Conservation (phyloP, 2,797 vertebrate genomes). For the Pseudocheirus occidentalis region DNA sequence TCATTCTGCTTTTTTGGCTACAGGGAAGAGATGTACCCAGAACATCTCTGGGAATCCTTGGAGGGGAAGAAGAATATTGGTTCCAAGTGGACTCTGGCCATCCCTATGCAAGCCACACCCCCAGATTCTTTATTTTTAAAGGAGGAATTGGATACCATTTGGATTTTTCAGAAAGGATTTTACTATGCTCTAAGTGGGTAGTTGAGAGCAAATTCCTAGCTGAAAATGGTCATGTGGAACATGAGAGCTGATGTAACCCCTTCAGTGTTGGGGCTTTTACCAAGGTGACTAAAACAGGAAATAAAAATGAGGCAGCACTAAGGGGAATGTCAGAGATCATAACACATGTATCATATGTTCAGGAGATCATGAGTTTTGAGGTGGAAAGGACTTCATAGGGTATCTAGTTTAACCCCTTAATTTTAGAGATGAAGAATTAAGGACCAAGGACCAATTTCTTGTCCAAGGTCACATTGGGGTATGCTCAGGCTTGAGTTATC, state of each 20-base stretch:
- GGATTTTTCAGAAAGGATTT: neutral
- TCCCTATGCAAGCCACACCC: neutral
- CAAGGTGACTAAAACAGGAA: neutral
- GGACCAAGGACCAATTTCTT: neutral
- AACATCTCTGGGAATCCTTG: neutral
- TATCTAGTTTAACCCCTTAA: neutral
- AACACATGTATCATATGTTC: neutral
- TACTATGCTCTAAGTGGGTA: neutral
- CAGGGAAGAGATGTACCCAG: conserved; percentile 1
- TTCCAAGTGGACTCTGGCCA: neutral
- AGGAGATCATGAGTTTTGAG: neutral
- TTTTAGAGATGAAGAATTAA: neutral
- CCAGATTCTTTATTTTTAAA: neutral
- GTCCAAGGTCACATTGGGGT: neutral
- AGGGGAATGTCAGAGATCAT: neutral
- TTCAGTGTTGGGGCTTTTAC: neutral
- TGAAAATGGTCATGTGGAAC: neutral
- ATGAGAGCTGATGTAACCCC: neutral
- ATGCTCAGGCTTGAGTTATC: neutral
- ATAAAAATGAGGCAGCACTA: neutral
- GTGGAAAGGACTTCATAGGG: neutral
- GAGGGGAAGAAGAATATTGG: neutral
- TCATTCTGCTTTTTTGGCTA: neutral
- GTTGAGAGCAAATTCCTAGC: neutral
- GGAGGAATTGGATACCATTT: neutral